A percentile compares a stretch with the other conserved stretches of the same genome.
phyloP scores from a whole-genome alignment of 2,797 vertebrate genomes.

The Toxotes lorentzi region DNA sequence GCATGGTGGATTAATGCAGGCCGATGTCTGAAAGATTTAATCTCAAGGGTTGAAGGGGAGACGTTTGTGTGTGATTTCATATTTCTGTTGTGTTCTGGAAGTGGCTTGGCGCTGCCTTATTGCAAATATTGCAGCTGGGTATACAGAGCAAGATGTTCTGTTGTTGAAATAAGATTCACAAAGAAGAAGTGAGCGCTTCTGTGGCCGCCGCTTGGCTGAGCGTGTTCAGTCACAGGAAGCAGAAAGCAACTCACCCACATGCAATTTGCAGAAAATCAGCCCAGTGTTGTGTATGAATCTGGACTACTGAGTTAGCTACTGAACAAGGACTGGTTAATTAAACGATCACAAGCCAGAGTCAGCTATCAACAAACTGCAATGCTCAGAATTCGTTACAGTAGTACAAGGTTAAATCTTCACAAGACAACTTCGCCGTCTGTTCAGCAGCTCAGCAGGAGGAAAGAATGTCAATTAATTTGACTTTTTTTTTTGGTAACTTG shows the following conservation, averaged over 20 bases:
- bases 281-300: background rate
- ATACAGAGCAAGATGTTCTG: background rate
- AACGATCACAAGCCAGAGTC: background rate
- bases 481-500: background rate
- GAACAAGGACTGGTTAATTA: background rate
- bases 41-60: slow-evolving; percentile 10
- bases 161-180: slow-evolving; percentile 18
- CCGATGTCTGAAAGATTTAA: background rate
- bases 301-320: background rate
- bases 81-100: slow-evolving; percentile 1
- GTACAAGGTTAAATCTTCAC: slow-evolving; percentile 8
- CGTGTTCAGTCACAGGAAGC: slow-evolving; percentile 1
- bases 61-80: slow-evolving; percentile 15
- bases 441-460: slow-evolving; percentile 2
- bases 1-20: background rate
- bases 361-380: slow-evolving; percentile 4
- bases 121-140: background rate
- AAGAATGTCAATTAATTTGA: background rate
- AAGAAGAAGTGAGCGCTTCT: background rate
- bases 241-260: background rate
- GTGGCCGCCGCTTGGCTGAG: background rate
- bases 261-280: background rate
- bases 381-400: background rate
- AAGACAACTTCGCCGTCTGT: background rate
- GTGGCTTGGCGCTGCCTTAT: slow-evolving; percentile 6